These are phyloP conservation scores for Drosophila yakuba DNA, from an alignment of 1,140 invertebrate species.

Conservation along the genomic window DNA sequence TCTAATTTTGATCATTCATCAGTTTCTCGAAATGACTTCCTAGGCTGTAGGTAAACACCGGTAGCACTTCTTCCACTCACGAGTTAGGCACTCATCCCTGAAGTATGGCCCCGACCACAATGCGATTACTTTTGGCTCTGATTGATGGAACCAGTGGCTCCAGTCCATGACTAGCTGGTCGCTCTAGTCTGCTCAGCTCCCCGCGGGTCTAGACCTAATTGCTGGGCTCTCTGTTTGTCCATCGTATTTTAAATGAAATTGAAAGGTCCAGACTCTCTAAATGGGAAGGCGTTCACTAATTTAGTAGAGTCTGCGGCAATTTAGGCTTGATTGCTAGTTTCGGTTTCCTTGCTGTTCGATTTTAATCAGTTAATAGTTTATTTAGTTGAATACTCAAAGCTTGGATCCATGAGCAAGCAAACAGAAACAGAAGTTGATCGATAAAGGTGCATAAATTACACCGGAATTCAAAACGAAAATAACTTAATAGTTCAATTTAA, in stretches of 20 bases:
- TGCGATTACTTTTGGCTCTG: conserved; percentile 45
- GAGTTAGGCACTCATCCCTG: conserved; percentile 21
- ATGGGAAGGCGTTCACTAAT: conserved; percentile 72
- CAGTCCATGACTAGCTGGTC: not conserved
- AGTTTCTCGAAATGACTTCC: not conserved
- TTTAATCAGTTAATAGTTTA: conserved; percentile 83
- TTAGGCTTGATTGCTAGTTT: conserved; percentile 68
- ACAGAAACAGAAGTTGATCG: conserved; percentile 13
- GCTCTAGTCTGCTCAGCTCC: conserved; percentile 10
- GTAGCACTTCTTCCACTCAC: conserved; percentile 7
- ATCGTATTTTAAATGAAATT: conserved; percentile 71
- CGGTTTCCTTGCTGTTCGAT: conserved; percentile 54
- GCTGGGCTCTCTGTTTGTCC: conserved; percentile 57
- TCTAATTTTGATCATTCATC: not conserved
- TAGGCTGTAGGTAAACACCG: not conserved
- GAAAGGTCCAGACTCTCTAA: conserved; percentile 61
- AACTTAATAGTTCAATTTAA: no score
- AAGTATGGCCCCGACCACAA: conserved; percentile 2
- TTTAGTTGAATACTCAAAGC: conserved; percentile 57
- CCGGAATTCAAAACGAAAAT: no score
- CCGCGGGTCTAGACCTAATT: conserved; percentile 50
- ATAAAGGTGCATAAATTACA: conserved; percentile 3
- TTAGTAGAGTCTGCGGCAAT: conserved; percentile 57
- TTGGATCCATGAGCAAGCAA: conserved; percentile 1
- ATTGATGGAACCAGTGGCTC: conserved; percentile 55